Base-by-base conservation (phyloP, 2,113 vertebrate species). In the Oncorhynchus masou region DNA sequence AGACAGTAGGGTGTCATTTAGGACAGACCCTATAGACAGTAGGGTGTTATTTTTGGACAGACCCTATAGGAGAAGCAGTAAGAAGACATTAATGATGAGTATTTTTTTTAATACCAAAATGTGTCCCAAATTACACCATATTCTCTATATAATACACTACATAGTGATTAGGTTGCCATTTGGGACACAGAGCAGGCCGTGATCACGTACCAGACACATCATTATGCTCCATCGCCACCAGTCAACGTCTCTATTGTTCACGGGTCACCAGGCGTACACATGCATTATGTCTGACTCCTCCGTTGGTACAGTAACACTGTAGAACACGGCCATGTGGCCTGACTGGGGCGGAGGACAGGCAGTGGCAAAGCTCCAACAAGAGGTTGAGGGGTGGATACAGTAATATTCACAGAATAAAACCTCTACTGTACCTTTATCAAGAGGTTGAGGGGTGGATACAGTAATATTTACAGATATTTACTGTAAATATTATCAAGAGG, bases 41-140 rank as follows among this genome's bases (percentile, higher is more conserved):
- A 31, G 29, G 29, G 29, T 31, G 29, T 31, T 5, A 31, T 31
- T 31, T n/a, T 31, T 1, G 29, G 29, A 31, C 2, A 27, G 4
- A 5, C 29, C 1, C 4, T 31, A 31, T 5, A 31, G 29, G 25
- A n/a, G 24, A 31, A 48, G 62, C 64, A 74, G 45, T 49, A 15
- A 62, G 59, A 22, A 22, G 20, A 3, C 59, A n/a, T 13, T 51
- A 51, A 51, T 51, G 15, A 19, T 1, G 5, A 54, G 2, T 31
- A 5, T 5, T 13, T 49, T 49, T 2, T 16, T 54, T 0, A 2
- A 27, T 45, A 45, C 39, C 39, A 9, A 45, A 0, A 0, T 45
- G 8, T 45, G 39, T 11, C 8, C 39, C 39, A 45, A 45, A 45
- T 39, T 45, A 2, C 7, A 45, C 2, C 39, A 2, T 45, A 45